These are phyloP conservation scores for Pterostichus niger DNA, from an alignment of 2,888 invertebrate species.

Conservation along the genomic window DNA sequence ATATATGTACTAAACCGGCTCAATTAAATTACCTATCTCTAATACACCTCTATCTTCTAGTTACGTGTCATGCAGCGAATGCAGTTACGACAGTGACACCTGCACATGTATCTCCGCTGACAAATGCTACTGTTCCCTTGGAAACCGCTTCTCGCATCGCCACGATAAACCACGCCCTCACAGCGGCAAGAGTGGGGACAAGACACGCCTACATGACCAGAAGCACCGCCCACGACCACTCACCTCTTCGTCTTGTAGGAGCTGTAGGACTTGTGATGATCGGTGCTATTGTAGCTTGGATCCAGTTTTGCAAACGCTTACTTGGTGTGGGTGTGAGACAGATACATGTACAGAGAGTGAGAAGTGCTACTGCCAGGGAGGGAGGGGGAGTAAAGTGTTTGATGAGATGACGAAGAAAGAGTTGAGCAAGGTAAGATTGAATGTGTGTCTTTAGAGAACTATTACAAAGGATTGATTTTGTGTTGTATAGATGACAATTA, in stretches of 20 bases:
- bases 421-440: too few relatives aligned
- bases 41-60: constrained; percentile 70
- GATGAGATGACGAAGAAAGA: constrained; percentile 52
- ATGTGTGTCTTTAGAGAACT: too few relatives aligned
- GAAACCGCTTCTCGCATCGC: constrained; percentile 76
- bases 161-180: constrained; percentile 65
- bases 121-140: constrained; percentile 91
- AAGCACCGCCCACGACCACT: background rate
- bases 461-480: too few relatives aligned
- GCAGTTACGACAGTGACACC: constrained; percentile 91
- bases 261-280: constrained; percentile 76
- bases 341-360: constrained; percentile 93
- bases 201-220: background rate
- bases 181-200: too few relatives aligned
- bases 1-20: too few relatives aligned
- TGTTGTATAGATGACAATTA: too few relatives aligned
- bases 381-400: constrained; percentile 34
- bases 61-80: constrained; percentile 93
- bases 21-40: too few relatives aligned
- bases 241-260: background rate
- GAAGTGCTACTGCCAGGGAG: constrained; percentile 88
- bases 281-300: constrained; percentile 84
- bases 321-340: constrained; percentile 89
- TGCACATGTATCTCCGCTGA: constrained; percentile 88
- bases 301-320: constrained; percentile 69